Conservation (phyloP, 2,113 vertebrate species). For the Amazona guildingii region DNA sequence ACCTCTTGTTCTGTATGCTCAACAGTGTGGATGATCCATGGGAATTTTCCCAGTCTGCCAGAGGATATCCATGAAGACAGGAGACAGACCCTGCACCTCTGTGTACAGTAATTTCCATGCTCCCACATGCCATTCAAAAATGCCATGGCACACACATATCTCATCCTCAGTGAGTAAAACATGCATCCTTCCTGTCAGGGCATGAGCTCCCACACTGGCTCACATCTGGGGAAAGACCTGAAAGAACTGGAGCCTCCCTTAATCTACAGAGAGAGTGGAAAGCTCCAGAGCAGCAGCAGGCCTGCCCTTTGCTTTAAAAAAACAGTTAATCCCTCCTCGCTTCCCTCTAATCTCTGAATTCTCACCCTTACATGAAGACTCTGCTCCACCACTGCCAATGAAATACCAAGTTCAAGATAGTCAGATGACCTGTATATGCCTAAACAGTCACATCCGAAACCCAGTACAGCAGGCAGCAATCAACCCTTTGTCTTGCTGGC, state of each 20-base stretch:
- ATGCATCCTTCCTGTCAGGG: not conserved
- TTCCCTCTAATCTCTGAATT: not conserved
- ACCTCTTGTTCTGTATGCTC: constrained; percentile 52
- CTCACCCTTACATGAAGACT: not conserved
- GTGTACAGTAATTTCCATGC: not conserved
- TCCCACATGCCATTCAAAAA: not conserved
- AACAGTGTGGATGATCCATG: constrained; percentile 50
- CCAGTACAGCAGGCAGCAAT: not conserved
- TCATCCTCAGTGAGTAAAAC: not conserved
- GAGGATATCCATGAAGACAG: not conserved
- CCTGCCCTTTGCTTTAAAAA: not conserved
- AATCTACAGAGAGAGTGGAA: not conserved
- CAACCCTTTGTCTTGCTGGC: not conserved
- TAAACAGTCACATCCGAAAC: not conserved
- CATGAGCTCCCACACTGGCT: not conserved
- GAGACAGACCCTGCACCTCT: not conserved
- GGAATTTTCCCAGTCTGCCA: constrained; percentile 38
- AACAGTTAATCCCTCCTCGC: not conserved
- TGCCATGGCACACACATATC: not conserved
- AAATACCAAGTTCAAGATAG: not conserved
- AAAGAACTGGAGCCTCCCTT: not conserved
- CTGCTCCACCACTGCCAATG: not conserved
- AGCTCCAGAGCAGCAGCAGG: not conserved
- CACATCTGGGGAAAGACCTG: not conserved
- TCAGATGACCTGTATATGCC: not conserved